phyloP scores from a whole-genome alignment of 2,797 vertebrate species.

The Halcyon leucocephala region DNA sequence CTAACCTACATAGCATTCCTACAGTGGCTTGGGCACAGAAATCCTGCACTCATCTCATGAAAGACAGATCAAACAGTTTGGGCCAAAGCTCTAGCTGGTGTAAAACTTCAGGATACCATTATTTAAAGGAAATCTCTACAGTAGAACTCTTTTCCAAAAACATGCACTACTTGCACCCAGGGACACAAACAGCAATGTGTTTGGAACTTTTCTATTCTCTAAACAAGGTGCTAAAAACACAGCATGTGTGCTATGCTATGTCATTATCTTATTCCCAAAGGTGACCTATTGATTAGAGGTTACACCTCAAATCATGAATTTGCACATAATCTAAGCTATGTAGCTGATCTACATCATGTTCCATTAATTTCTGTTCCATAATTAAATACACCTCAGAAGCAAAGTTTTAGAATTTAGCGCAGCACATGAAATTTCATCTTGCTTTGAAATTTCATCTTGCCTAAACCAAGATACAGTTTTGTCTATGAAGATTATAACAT shows the following conservation, averaged over 20 bases:
- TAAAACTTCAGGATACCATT: not conserved
- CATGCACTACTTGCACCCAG: not conserved
- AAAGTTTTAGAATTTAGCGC: not conserved
- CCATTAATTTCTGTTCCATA: not conserved
- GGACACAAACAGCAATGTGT: not conserved
- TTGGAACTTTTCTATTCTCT: not conserved
- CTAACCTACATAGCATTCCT: constrained; percentile 22
- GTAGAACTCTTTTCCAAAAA: not conserved
- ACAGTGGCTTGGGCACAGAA: not conserved
- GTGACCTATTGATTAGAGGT: not conserved
- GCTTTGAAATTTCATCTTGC: constrained; percentile 18
- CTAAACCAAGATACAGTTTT: not conserved
- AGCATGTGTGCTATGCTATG: not conserved
- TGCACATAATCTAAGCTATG: not conserved
- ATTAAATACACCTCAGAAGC: not conserved
- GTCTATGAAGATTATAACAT: constrained; percentile 25
- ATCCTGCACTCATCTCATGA: not conserved
- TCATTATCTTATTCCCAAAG: fast-evolving
- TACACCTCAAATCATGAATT: not conserved
- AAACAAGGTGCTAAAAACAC: not conserved
- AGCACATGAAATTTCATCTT: not conserved
- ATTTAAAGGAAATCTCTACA: not conserved
- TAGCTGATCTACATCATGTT: not conserved
- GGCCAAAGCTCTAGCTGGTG: not conserved
- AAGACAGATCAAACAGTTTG: not conserved